phyloP scores from a whole-genome alignment of 1,140 invertebrate species.

The Meloidogyne exigua region DNA sequence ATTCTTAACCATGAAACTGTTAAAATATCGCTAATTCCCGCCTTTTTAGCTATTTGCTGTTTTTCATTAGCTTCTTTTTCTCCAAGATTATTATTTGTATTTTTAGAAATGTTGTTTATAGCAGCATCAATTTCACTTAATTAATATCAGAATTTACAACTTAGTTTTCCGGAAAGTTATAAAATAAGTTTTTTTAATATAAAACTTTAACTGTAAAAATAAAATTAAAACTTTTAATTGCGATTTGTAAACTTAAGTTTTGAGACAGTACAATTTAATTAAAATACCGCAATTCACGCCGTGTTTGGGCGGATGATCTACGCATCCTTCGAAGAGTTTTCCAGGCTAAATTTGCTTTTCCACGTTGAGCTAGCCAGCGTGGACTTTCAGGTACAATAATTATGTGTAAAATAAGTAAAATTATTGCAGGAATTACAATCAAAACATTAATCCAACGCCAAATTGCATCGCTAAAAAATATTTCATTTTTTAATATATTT shows the following conservation, averaged over 20 bases:
- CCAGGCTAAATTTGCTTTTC: not conserved
- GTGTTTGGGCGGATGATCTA: not conserved
- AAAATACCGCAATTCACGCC: constrained; percentile 12
- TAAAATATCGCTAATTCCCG: not conserved
- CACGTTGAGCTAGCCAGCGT: constrained; percentile 24
- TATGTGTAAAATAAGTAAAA: constrained; percentile 8
- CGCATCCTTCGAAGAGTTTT: constrained; percentile 19
- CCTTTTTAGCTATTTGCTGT: not conserved
- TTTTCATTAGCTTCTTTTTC: not conserved
- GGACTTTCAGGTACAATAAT: constrained; percentile 24
- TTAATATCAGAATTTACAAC: not conserved
- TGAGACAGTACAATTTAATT: not conserved
- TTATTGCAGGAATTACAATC: constrained; percentile 3
- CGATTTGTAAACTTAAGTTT: too few relatives aligned
- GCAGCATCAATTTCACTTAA: not conserved
- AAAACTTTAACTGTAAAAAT: too few relatives aligned
- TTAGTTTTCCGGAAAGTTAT: not conserved
- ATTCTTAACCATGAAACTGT: constrained; percentile 23
- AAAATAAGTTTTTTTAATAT: not conserved
- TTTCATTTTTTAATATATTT: not conserved
- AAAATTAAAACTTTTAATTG: too few relatives aligned
- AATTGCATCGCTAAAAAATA: constrained; percentile 2
- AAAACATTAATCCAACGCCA: constrained; percentile 23
- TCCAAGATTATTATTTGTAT: not conserved
- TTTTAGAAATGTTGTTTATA: not conserved